Percentiles rank a stretch among this genome's conserved stretches.
Evolutionary conservation across 1,140 invertebrate species (phyloP).

Genomic region (Scylla paramamosain): DNA sequence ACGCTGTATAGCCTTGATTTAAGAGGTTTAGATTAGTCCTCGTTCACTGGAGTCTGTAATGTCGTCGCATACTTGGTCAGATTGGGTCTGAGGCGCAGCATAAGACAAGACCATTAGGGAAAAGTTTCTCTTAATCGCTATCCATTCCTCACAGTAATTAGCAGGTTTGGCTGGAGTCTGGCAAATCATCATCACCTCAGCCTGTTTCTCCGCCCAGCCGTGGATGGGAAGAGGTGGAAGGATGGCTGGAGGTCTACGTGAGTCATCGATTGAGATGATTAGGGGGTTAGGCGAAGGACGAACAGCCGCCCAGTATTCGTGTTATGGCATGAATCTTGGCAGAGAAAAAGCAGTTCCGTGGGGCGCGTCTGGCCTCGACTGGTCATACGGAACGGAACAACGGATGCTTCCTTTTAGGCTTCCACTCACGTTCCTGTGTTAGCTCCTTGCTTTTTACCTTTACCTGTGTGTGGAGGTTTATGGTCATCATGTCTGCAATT

Average conservation of each 20-base stretch:
- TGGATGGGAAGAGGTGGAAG: not conserved
- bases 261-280: not conserved
- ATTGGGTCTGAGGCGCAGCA: too few species aligned
- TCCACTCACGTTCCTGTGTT: not conserved
- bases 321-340: not conserved
- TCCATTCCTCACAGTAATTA: not conserved
- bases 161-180: not conserved
- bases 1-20: too few species aligned
- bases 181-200: too few species aligned
- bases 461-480: not conserved
- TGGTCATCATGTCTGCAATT: not conserved
- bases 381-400: not conserved
- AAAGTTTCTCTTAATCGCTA: not conserved
- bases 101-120: not conserved
- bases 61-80: not conserved
- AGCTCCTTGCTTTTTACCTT: not conserved
- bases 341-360: not conserved
- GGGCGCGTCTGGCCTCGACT: not conserved
- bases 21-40: not conserved
- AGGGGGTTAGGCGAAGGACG: not conserved
- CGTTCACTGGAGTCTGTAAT: not conserved
- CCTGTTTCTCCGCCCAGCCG: not conserved
- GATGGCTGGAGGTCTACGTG: not conserved
- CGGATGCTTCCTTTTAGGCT: not conserved
- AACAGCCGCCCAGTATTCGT: not conserved